Percentiles rank a stretch among this genome's conserved stretches.
Evolutionary conservation across 1,140 invertebrate genomes (phyloP).

Genomic region (Aphidius gifuensis): DNA sequence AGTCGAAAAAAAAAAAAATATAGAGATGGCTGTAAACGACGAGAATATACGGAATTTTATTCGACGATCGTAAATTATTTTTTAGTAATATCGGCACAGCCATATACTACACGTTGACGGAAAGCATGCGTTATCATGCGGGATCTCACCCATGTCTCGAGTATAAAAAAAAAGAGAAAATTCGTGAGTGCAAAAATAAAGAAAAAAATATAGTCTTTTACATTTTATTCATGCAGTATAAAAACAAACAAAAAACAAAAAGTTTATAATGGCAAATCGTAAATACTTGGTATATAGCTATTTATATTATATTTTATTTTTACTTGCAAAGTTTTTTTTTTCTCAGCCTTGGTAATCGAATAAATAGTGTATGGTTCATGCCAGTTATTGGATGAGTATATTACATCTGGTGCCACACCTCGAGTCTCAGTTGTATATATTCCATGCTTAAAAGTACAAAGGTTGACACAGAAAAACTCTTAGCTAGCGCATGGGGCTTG

Average conservation of each 20-base stretch:
- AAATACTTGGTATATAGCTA: too few species aligned
- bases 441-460: slow-evolving; percentile 46
- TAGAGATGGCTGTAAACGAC: neutral
- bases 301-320: too few species aligned
- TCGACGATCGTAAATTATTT: slow-evolving; percentile 29
- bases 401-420: too few species aligned
- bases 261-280: too few species aligned
- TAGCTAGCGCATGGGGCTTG: slow-evolving; percentile 29
- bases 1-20: neutral
- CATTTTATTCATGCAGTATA: too few species aligned
- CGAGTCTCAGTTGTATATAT: too few species aligned
- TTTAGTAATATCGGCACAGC: slow-evolving; percentile 18
- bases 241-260: too few species aligned
- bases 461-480: slow-evolving; percentile 47
- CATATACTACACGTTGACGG: slow-evolving; percentile 2
- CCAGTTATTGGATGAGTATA: too few species aligned
- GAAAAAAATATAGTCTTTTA: too few species aligned
- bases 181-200: neutral
- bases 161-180: slow-evolving; percentile 9
- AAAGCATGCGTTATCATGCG: slow-evolving; percentile 18
- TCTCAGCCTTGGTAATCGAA: too few species aligned
- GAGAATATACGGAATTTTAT: slow-evolving; percentile 21
- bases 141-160: slow-evolving; percentile 16
- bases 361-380: too few species aligned
- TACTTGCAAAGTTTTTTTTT: too few species aligned